phyloP scores from a whole-genome alignment of 2,888 invertebrate species.

The Hedya salicella region DNA sequence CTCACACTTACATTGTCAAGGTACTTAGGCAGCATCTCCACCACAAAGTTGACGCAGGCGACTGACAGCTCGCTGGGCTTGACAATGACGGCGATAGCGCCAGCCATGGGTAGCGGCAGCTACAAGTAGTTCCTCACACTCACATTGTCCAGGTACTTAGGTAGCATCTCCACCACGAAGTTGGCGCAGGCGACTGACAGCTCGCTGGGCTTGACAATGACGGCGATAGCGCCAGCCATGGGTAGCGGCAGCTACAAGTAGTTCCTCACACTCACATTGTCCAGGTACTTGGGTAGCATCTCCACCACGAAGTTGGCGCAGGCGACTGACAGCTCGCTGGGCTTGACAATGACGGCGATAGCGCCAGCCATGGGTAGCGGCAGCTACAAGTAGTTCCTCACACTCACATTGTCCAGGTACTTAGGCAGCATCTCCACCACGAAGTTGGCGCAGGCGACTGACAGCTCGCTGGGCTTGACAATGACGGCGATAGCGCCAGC shows the following conservation, averaged over 20 bases:
- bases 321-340: slow-evolving; percentile 93
- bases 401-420: slow-evolving; percentile 96
- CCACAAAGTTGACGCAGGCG: slow-evolving; percentile 89
- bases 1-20: slow-evolving; percentile 87
- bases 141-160: slow-evolving; percentile 96
- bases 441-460: slow-evolving; percentile 89
- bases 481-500: slow-evolving; percentile 95
- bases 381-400: too few species aligned
- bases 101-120: slow-evolving; percentile 90
- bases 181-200: slow-evolving; percentile 89
- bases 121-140: too few species aligned
- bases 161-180: slow-evolving; percentile 89
- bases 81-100: slow-evolving; percentile 96
- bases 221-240: slow-evolving; percentile 94
- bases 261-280: too few species aligned
- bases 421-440: slow-evolving; percentile 91
- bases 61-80: slow-evolving; percentile 97
- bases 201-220: slow-evolving; percentile 98
- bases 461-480: slow-evolving; percentile 97
- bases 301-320: slow-evolving; percentile 90
- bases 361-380: slow-evolving; percentile 93
- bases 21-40: slow-evolving; percentile 92
- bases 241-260: slow-evolving; percentile 90
- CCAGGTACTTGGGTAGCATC: slow-evolving; percentile 94
- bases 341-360: slow-evolving; percentile 97